Evolutionary conservation across 2,113 vertebrate species (phyloP).

Genomic region (Carlito syrichta): DNA sequence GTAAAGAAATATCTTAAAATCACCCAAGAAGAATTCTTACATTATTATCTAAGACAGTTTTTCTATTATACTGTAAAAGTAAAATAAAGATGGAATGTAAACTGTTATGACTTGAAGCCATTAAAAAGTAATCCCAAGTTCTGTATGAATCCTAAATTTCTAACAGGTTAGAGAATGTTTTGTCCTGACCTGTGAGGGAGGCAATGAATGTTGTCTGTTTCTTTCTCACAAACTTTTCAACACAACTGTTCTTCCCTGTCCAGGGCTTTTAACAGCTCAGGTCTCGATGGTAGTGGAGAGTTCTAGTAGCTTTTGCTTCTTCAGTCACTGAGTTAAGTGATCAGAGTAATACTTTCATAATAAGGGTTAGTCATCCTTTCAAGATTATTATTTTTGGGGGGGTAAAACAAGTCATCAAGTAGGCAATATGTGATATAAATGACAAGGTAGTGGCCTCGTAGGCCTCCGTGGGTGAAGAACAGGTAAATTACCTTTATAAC

Average conservation of each 20-base stretch:
- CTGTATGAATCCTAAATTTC: neutral
- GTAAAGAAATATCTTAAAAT: neutral
- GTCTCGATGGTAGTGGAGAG: neutral
- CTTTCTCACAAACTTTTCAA: neutral
- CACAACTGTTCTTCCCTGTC: fast-evolving
- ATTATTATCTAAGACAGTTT: neutral
- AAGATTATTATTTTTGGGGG: neutral
- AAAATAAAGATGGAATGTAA: neutral
- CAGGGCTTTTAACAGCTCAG: neutral
- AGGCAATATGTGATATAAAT: neutral
- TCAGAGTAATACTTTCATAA: neutral
- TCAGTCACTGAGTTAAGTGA: neutral
- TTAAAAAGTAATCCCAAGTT: neutral
- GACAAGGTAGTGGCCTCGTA: neutral
- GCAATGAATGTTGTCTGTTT: neutral
- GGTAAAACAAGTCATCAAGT: neutral
- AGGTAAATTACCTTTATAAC: neutral
- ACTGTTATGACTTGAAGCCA: neutral
- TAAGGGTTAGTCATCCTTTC: neutral
- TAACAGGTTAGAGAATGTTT: neutral
- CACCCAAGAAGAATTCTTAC: neutral
- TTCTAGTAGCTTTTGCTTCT: neutral
- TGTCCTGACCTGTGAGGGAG: neutral
- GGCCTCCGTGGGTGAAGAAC: neutral
- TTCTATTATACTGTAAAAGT: neutral